phyloP scores from a whole-genome alignment of 2,888 invertebrate genomes.

The Leptodirus hochenwartii region DNA sequence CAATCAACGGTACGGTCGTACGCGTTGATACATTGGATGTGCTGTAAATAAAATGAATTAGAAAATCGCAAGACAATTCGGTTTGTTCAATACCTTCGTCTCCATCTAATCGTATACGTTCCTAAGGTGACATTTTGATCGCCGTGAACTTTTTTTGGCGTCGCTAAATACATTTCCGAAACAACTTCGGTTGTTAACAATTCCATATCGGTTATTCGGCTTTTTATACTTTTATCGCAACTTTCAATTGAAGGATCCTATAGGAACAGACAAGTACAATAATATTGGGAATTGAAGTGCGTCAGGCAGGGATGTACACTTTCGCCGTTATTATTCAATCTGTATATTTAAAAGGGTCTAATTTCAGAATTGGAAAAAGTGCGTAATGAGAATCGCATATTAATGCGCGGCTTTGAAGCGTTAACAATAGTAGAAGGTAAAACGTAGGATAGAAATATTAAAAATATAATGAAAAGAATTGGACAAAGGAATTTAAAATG shows the following conservation, averaged over 20 bases:
- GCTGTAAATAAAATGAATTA: too few species aligned
- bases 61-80: slow-evolving; percentile 6
- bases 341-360: too few species aligned
- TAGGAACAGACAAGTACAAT: slow-evolving; percentile 9
- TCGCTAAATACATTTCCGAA: slow-evolving; percentile 32
- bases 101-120: slow-evolving; percentile 35
- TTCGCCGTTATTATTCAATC: too few species aligned
- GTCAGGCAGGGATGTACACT: too few species aligned
- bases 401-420: too few species aligned
- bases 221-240: slow-evolving; percentile 17
- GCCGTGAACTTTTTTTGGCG: slow-evolving; percentile 23
- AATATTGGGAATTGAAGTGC: too few species aligned
- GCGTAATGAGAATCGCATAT: too few species aligned
- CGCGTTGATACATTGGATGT: slow-evolving; percentile 16
- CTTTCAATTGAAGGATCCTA: slow-evolving; percentile 18
- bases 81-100: slow-evolving; percentile 22
- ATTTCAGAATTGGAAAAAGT: too few species aligned
- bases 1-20: slow-evolving; percentile 19
- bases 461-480: too few species aligned
- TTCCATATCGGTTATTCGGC: slow-evolving; percentile 25
- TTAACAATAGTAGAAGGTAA: too few species aligned
- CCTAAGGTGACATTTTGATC: slow-evolving; percentile 32
- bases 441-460: too few species aligned
- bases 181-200: slow-evolving; percentile 31
- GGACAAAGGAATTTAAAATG: too few species aligned